Percentiles rank a stretch among this genome's conserved stretches.
These are phyloP conservation scores for Catocala fraxini DNA, from an alignment of 2,888 invertebrate species.

Conservation along the genomic window DNA sequence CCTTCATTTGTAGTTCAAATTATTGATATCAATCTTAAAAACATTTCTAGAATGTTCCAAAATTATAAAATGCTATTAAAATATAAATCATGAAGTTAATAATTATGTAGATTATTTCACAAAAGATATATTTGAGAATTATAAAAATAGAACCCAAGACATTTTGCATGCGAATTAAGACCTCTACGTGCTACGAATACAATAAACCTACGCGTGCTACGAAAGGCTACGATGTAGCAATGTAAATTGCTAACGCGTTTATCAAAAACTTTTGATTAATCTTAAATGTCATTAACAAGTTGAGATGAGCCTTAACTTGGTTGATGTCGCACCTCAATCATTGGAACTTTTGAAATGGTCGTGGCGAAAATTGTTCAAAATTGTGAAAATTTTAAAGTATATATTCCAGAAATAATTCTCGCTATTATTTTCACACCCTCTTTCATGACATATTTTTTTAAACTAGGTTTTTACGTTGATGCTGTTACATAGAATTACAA, in stretches of 20 bases:
- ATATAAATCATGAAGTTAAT: neutral
- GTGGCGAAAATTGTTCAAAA: constrained; percentile 3
- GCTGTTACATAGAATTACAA: too few relatives aligned
- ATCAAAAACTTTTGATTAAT: constrained; percentile 50
- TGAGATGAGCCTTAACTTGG: constrained; percentile 29
- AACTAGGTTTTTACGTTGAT: too few relatives aligned
- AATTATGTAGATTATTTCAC: constrained; percentile 21
- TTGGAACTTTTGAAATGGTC: constrained; percentile 29
- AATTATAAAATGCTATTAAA: neutral
- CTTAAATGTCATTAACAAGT: constrained; percentile 46
- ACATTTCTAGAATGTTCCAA: neutral
- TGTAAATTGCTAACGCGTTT: constrained; percentile 43
- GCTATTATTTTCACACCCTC: too few relatives aligned
- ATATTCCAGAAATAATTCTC: too few relatives aligned
- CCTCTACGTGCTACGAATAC: constrained; percentile 41
- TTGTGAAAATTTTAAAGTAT: neutral
- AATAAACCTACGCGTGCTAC: constrained; percentile 42
- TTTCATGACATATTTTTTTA: too few relatives aligned
- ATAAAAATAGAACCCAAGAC: constrained; percentile 30
- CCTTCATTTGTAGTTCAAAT: too few relatives aligned
- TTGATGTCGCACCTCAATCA: constrained; percentile 25
- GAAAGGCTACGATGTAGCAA: constrained; percentile 52
- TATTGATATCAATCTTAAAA: too few relatives aligned
- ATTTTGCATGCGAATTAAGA: constrained; percentile 33
- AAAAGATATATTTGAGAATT: constrained; percentile 14